phyloP scores from a whole-genome alignment of 2,797 vertebrate genomes.

The Tolypeutes matacus region DNA sequence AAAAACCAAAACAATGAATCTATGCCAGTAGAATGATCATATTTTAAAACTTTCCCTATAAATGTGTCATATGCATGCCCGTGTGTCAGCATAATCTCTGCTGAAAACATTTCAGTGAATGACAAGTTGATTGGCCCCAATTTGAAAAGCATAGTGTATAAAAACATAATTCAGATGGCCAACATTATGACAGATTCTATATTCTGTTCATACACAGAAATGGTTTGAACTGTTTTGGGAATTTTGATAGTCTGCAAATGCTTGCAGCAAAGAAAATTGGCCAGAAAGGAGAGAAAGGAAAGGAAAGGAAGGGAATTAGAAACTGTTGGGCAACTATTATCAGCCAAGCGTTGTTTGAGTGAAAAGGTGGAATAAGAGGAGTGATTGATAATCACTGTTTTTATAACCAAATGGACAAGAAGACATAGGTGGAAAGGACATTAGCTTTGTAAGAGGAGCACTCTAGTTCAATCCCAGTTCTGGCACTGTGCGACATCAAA shows the following conservation, averaged over 20 bases:
- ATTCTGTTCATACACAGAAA: conserved; percentile 73
- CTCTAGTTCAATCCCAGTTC: background rate
- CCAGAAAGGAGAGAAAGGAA: conserved; percentile 34
- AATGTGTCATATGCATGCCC: conserved; percentile 65
- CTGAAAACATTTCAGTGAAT: conserved; percentile 76
- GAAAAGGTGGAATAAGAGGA: conserved; percentile 12
- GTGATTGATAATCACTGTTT: conserved; percentile 72
- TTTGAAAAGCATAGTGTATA: conserved; percentile 77
- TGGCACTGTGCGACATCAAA: background rate
- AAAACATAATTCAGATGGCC: conserved; percentile 80
- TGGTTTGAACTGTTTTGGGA: conserved; percentile 64
- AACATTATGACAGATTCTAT: conserved; percentile 79
- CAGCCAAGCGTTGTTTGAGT: conserved; percentile 50
- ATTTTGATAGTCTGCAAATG: conserved; percentile 56
- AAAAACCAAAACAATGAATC: conserved; percentile 22
- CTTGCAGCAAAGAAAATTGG: conserved; percentile 64
- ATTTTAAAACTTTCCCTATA: conserved; percentile 77
- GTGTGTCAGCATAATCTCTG: conserved; percentile 73
- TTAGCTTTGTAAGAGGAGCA: background rate
- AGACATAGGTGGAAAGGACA: background rate
- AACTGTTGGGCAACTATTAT: conserved; percentile 62
- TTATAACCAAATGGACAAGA: background rate
- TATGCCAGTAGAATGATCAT: conserved; percentile 49
- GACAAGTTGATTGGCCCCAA: conserved; percentile 80
- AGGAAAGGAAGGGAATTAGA: conserved; percentile 54